Percentiles rank a stretch among this genome's conserved stretches.
Conservation (phyloP, 2,797 vertebrate species). For the Acanthiza pusilla region DNA sequence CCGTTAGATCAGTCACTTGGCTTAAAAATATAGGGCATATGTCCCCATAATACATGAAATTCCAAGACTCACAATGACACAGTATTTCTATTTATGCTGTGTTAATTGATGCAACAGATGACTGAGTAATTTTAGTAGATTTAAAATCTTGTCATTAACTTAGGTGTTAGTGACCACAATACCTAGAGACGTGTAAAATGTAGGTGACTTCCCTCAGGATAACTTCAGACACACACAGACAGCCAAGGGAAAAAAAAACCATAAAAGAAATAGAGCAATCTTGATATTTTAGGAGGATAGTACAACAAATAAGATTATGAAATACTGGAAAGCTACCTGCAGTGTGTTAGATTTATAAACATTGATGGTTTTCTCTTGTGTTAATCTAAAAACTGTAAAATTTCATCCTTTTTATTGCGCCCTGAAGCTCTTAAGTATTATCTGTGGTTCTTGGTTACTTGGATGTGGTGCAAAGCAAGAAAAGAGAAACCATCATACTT, state of each 20-base stretch:
- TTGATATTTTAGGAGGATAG: neutral
- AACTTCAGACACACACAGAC: neutral
- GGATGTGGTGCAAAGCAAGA: neutral
- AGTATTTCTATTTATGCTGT: neutral
- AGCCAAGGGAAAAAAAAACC: neutral
- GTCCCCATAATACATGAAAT: neutral
- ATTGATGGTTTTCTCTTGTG: neutral
- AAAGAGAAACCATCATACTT: neutral
- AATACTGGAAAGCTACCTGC: neutral
- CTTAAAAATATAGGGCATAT: neutral
- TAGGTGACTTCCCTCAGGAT: neutral
- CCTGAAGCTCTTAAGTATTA: neutral
- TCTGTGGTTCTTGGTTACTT: neutral
- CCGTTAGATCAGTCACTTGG: neutral
- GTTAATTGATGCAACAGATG: neutral
- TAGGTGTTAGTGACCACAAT: neutral
- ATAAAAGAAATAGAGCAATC: neutral
- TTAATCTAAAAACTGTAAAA: neutral
- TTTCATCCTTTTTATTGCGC: neutral
- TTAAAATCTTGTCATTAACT: neutral
- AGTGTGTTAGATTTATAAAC: neutral
- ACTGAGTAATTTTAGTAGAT: neutral
- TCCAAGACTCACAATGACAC: neutral
- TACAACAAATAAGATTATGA: neutral
- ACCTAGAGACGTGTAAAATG: neutral